Percentiles rank a stretch among this genome's conserved stretches.
Evolutionary conservation across 2,113 vertebrate genomes (phyloP).

Genomic region (Cyprinodon variegatus): DNA sequence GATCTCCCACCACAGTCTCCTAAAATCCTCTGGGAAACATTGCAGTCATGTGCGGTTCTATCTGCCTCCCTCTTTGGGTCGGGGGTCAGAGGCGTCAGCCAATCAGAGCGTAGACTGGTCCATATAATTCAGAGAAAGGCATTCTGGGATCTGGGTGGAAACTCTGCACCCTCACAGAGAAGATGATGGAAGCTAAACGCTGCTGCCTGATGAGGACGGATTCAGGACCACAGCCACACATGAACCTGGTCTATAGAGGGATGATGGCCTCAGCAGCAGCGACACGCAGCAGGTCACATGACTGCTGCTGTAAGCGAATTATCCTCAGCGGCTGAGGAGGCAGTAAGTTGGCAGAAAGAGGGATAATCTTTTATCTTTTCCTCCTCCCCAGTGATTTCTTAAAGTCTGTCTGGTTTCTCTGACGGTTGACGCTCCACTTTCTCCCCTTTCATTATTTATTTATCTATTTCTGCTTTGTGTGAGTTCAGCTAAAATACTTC

Average conservation of each 20-base stretch:
- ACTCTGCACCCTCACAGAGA: conserved; percentile 63
- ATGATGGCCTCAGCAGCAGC: conserved; percentile 61
- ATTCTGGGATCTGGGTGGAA: conserved; percentile 70
- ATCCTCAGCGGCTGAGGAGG: conserved; percentile 77
- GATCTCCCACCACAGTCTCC: no score
- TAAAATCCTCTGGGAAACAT: no score
- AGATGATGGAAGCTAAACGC: conserved; percentile 70
- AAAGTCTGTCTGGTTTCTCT: conserved; percentile 81
- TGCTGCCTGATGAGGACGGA: conserved; percentile 66
- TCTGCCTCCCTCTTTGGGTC: no score
- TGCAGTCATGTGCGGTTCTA: no score
- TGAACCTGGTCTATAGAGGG: conserved; percentile 1
- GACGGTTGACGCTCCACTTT: conserved; percentile 82
- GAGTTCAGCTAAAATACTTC: conserved; percentile 87
- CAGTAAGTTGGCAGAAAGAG: conserved; percentile 78
- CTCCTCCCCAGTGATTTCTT: conserved; percentile 79
- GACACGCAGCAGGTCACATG: conserved; percentile 53
- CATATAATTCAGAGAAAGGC: conserved; percentile 55
- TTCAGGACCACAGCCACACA: conserved; percentile 44
- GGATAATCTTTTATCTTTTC: conserved; percentile 82
- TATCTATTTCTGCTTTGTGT: conserved; percentile 84
- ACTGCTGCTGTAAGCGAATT: conserved; percentile 83
- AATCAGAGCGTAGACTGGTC: conserved; percentile 33
- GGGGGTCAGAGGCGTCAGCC: conserved; percentile 46
- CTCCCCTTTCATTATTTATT: conserved; percentile 84